These are phyloP conservation scores for Coregonus sp. DNA, from an alignment of 2,797 vertebrate genomes.

Conservation along the genomic window DNA sequence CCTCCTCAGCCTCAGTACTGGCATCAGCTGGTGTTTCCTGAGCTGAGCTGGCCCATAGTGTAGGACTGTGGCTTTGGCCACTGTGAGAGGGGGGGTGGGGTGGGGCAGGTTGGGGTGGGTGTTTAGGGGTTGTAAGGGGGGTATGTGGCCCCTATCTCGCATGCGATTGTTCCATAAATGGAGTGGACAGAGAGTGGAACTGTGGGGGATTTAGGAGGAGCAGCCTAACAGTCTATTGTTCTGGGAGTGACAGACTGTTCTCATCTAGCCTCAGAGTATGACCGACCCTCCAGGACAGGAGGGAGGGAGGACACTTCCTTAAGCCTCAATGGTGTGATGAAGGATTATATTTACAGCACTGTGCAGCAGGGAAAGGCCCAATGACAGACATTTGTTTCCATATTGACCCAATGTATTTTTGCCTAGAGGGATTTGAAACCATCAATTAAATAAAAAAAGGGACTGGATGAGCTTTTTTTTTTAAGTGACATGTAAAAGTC, in stretches of 20 bases:
- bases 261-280: constrained; percentile 21
- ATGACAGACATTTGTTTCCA: constrained; percentile 37
- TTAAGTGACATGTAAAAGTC: background rate
- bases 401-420: constrained; percentile 19
- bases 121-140: constrained; percentile 5
- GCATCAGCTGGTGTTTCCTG: constrained; percentile 34
- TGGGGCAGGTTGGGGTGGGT: constrained; percentile 12
- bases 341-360: constrained; percentile 52
- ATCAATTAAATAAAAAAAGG: background rate
- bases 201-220: constrained; percentile 39
- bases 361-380: constrained; percentile 26
- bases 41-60: constrained; percentile 14
- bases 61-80: constrained; percentile 22
- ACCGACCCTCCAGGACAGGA: background rate
- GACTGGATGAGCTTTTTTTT: background rate
- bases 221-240: constrained; percentile 52
- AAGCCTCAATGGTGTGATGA: constrained; percentile 40
- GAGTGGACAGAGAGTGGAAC: constrained; percentile 51
- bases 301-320: constrained; percentile 14
- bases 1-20: constrained; percentile 14
- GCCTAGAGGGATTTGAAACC: background rate
- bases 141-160: constrained; percentile 10
- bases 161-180: constrained; percentile 58
- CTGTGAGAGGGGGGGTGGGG: constrained; percentile 17
- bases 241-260: constrained; percentile 53